Base-by-base conservation (phyloP, 2,113 vertebrate species). In the Haemorhous mexicanus region DNA sequence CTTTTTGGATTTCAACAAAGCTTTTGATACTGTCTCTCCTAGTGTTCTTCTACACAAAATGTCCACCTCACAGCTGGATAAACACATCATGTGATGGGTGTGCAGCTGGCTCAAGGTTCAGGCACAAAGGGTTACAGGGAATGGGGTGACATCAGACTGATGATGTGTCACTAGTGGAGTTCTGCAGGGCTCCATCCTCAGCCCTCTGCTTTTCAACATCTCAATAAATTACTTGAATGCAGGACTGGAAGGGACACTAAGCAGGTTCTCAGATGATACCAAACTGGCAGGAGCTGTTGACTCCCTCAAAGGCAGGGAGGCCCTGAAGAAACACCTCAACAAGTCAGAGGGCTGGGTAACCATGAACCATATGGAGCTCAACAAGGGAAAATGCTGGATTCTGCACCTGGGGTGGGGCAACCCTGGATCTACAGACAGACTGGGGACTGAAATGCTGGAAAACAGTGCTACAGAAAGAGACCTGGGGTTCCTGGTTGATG, bases 71-170 rank as follows among this genome's bases (percentile, higher is more conserved):
- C 27, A 62, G 27, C 13, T 21, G 56, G 8, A 72, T 21, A 62
- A 72, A 37, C 21, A 44, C 21, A 33, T 33, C 27, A 9, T 17
- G 47, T 33, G 56, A 22, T 37, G 68, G 13, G 22, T 17, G 22
- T 16, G 22, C 21, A 26, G 2, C 27, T 16, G 56, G 39, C 27
- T 53, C 68, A 53, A 0, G 1, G 21, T 1, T 62, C 7, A 7
- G 47, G 27, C 22, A 53, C 39, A 73, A 37, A 53, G 58, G 8
- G 11, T 46, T 32, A 11, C 1, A 72, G 46, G 13, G 16, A 35
- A 16, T 21, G 27, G 32, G 6, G 39, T 44, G 21, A 44, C 24
- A 16, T 32, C 37, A 62, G 26, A 7, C 32, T 26, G 13, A 5
- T 8, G 26, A 52, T 21, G 5, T 53, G 33, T 17, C 47, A 11